Conservation (phyloP, 2,888 invertebrate genomes). For the Lydus trimaculatus region DNA sequence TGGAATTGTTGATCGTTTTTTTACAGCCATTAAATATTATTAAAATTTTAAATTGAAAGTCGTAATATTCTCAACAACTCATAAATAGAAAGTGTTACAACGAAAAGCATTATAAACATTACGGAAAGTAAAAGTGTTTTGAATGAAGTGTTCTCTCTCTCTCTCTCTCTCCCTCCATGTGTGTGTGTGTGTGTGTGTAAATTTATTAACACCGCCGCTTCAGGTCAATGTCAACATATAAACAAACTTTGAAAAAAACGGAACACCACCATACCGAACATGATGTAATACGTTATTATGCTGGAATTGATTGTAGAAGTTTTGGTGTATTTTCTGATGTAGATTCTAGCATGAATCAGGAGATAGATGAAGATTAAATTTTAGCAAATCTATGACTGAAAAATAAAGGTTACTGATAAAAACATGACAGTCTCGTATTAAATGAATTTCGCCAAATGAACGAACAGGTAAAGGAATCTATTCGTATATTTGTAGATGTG, state of each 20-base stretch:
- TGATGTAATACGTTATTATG: background rate
- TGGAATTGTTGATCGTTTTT: background rate
- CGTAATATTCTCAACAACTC: background rate
- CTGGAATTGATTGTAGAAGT: background rate
- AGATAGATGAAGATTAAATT: background rate
- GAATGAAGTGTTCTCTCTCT: background rate
- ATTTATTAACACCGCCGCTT: background rate
- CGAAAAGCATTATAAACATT: background rate
- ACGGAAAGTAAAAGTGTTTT: constrained; percentile 5
- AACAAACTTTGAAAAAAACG: background rate
- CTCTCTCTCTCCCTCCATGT: too few relatives aligned
- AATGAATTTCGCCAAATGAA: background rate
- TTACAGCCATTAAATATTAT: background rate
- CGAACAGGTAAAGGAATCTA: background rate
- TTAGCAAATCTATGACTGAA: background rate
- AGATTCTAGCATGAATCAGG: background rate
- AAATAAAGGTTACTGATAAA: background rate
- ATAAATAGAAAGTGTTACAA: constrained; percentile 8
- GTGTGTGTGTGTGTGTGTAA: too few relatives aligned
- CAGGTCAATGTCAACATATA: constrained; percentile 1
- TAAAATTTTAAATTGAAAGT: background rate
- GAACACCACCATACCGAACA: background rate
- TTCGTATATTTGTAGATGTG: background rate
- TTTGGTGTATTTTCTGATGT: background rate
- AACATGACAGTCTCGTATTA: background rate